Base-by-base conservation (phyloP, 2,888 invertebrate genomes). In the Gandaritis pyraliata region DNA sequence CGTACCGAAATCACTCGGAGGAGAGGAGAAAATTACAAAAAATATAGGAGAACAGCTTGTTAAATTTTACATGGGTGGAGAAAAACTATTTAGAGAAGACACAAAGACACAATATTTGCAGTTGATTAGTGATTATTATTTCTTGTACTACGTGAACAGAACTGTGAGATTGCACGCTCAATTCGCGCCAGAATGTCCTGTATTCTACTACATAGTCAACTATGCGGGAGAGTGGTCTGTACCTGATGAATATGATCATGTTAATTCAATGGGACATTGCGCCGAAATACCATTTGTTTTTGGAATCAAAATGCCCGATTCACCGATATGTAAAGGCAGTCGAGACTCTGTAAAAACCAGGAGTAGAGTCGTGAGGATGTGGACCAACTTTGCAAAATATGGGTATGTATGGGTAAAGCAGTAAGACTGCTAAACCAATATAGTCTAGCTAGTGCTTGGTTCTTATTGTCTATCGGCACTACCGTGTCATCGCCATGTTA, bases 371-470 rank as follows among this genome's bases (percentile, higher is more conserved):
- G 72, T 89, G 3, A 87, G 81, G 72, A 82, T 93, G 87, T 93
- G 93, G 91, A 92, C 92, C 0, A 92, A 93, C 72, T 93, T 93
- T 73, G 92, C 93, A 41, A 92, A 88, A 83, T 85, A 81, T 70
- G 87, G 93, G 93, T 93, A 81, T 76, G 77, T 65, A 62, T 38
- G 53, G 23, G 38, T 49, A 45, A 23, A 23, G n/a, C n/a, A n/a
- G n/a, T n/a, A n/a, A 7, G 10, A 1, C 8, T 33, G 1, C 8
- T 33, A 33, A 11, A 8, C 1, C 8, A 33, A 33, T 33, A 33
- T 23, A 23, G 23, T 23, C 33, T 8, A 33, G 2, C 33, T 7
- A 33, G 10, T 33, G 10, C 0, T 33, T 8, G 0, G 0, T 11
- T 11, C 10, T 33, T 33, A 33, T 33, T 33, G 10, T 33, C 8